Evolutionary conservation across 2,113 vertebrate species (phyloP).

Genomic region (Entelurus aequoreus): DNA sequence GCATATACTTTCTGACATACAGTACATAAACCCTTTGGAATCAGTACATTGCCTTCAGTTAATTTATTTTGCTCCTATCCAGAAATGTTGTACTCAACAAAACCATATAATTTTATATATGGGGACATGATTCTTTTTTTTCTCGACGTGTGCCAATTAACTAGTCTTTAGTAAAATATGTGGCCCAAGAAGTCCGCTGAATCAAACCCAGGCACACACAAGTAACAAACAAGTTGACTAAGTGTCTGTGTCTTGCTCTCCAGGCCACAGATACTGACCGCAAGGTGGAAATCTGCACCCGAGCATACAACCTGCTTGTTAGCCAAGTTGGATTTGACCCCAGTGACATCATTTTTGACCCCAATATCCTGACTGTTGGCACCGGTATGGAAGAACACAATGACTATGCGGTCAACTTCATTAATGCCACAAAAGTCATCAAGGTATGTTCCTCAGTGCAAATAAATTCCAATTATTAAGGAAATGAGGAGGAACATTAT

Average conservation of each 20-base stretch:
- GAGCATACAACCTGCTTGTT: conserved; percentile 85
- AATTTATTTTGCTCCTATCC: too few relatives aligned
- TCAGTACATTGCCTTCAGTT: not conserved
- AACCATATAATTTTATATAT: not conserved
- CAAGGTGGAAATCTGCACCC: conserved; percentile 84
- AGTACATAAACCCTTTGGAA: not conserved
- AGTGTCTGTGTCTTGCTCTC: not conserved
- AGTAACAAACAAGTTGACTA: not conserved
- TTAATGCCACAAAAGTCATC: conserved; percentile 82
- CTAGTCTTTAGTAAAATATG: not conserved
- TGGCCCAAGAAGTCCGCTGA: not conserved
- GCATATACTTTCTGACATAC: not conserved
- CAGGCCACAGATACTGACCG: conserved; percentile 86
- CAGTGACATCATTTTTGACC: conserved; percentile 96
- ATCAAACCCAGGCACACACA: not conserved
- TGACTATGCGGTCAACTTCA: conserved; percentile 86
- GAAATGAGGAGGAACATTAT: too few relatives aligned
- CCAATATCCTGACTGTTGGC: conserved; percentile 96
- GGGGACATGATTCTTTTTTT: too few relatives aligned
- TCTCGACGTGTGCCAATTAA: too few relatives aligned
- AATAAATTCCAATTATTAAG: too few relatives aligned
- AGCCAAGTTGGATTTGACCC: conserved; percentile 80
- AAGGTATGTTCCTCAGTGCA: conserved; percentile 72
- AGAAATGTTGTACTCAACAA: not conserved
- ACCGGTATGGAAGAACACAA: conserved; percentile 97